Base-by-base conservation (phyloP, 2,797 vertebrate genomes). In the Podarcis lilfordi region DNA sequence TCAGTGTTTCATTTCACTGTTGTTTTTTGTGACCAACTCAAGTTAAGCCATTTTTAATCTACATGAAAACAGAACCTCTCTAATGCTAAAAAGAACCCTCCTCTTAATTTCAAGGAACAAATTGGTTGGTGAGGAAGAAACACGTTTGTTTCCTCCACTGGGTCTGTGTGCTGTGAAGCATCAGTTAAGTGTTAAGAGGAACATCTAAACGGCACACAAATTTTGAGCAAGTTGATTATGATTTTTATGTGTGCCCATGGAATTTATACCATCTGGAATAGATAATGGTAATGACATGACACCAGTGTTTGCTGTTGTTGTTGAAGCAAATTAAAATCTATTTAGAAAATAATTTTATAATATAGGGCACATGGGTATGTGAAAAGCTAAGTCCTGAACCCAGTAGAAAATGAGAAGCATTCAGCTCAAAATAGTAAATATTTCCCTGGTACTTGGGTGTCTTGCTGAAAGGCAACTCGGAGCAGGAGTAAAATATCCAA, bases 271-370 rank as follows among this genome's bases (percentile, higher is more conserved):
- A 80, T 21, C 72, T 21, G 50, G 68, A 17, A 59, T 80, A 21
- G 35, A 80, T 61, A 35, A 13, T 80, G 37, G 43, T 71, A 37
- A 86, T 72, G 32, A 13, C 80, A 80, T 1, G 17, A 80, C 43
- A 80, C 32, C 68, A 80, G 21, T 59, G 37, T 80, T 80, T 80
- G 15, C 71, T 71, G 8, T 71, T 71, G 17, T 32, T 80, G 13
- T 69, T 45, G 75, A 79, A 21, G 29, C 61, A 45, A 68, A 69
- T 79, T 78, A 86, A 69, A 86, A 55, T 55, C n/a, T 50, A 90
- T 35, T 92, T 79, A 5, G 76, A 89, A 80, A 50, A 72, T 0
- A 21, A 82, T 75, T 45, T 77, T 5, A 85, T 40, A 86, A 77
- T 72, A 80, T 55, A 78, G 75, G 35, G 40, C 80, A 35, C 9